Percentiles rank a stretch among this genome's conserved stretches.
phyloP scores from a whole-genome alignment of 2,113 vertebrate genomes.

The Clupea harengus region DNA sequence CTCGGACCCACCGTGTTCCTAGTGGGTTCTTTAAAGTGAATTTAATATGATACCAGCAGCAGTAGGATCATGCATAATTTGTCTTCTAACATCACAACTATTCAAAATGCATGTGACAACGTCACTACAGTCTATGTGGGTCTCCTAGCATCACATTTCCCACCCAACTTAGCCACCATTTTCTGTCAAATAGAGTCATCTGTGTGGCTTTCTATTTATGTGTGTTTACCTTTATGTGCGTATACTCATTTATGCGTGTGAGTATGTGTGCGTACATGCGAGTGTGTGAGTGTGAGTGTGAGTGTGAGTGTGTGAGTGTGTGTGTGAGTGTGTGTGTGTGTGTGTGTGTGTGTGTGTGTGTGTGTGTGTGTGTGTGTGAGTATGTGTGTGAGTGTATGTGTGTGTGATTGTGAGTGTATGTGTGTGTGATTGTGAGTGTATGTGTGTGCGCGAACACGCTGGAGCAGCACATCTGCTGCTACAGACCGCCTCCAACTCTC shows the following conservation, averaged over 20 bases:
- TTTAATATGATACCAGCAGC: conserved; percentile 16
- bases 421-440: background rate
- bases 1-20: background rate
- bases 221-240: background rate
- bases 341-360: background rate
- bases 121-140: background rate
- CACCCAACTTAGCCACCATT: background rate
- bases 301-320: background rate
- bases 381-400: background rate
- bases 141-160: background rate
- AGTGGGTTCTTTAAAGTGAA: background rate
- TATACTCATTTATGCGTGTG: background rate
- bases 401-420: background rate
- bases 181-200: too few relatives aligned
- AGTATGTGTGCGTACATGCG: background rate
- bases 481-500: conserved; percentile 40
- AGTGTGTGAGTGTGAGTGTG: background rate
- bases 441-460: conserved; percentile 16
- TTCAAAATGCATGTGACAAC: conserved; percentile 3
- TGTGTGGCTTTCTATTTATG: too few relatives aligned
- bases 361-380: background rate
- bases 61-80: background rate
- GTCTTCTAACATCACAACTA: background rate
- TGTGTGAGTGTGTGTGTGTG: background rate
- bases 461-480: conserved; percentile 48